A percentile compares a stretch with the other conserved stretches of the same genome.
Conservation (phyloP, 2,888 invertebrate genomes). For the Protodeltote pygarga region DNA sequence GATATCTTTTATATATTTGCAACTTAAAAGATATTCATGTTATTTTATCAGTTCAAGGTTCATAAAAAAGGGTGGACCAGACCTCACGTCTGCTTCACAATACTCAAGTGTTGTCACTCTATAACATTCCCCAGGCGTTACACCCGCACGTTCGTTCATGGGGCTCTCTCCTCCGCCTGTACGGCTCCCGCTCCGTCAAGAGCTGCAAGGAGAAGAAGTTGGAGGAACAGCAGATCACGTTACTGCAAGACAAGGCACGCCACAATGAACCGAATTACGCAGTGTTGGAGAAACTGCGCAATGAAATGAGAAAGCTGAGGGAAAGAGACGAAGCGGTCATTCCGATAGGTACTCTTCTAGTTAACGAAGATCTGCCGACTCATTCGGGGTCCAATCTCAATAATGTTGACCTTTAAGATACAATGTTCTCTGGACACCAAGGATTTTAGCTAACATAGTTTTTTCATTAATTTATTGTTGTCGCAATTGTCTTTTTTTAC, state of each 20-base stretch:
- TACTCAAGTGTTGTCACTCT: background rate
- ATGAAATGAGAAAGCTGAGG: constrained; percentile 93
- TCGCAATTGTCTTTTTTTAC: too few relatives aligned
- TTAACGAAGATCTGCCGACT: constrained; percentile 88
- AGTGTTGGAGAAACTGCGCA: constrained; percentile 93
- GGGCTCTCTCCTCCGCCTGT: constrained; percentile 97
- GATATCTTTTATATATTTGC: too few relatives aligned
- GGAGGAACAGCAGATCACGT: constrained; percentile 96
- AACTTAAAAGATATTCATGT: too few relatives aligned
- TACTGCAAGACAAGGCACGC: constrained; percentile 93
- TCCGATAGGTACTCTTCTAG: constrained; percentile 85
- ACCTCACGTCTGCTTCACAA: background rate
- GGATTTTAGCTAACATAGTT: too few relatives aligned
- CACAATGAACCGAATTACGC: constrained; percentile 97
- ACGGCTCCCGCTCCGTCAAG: constrained; percentile 96
- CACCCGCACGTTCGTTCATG: constrained; percentile 98
- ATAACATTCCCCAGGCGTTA: constrained; percentile 83
- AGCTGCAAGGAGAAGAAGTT: constrained; percentile 96
- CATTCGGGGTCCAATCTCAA: constrained; percentile 92
- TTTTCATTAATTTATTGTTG: too few relatives aligned
- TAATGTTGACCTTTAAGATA: constrained; percentile 90
- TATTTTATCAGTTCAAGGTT: too few relatives aligned
- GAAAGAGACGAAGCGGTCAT: constrained; percentile 88
- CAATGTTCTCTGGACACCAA: too few relatives aligned
- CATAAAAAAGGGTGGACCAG: too few relatives aligned